phyloP scores from a whole-genome alignment of 2,113 vertebrate species.

The Aepyceros melampus region DNA sequence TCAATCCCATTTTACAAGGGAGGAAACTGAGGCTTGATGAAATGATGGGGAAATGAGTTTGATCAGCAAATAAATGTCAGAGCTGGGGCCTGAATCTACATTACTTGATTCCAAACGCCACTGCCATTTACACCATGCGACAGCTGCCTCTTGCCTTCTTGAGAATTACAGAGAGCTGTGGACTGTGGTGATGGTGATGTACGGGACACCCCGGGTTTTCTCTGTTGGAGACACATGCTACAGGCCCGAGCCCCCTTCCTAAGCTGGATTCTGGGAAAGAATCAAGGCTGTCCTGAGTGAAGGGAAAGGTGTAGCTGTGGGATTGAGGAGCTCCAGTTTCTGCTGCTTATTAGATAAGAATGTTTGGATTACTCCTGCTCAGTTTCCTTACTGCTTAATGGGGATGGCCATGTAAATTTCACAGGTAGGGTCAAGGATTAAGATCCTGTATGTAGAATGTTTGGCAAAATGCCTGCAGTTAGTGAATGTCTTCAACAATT shows the following conservation, averaged over 20 bases:
- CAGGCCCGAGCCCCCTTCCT: rapidly evolving
- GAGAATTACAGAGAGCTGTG: not conserved
- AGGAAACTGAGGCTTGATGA: not conserved
- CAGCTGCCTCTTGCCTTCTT: not conserved
- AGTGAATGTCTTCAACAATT: not conserved
- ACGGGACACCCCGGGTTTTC: not conserved
- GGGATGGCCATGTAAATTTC: not conserved
- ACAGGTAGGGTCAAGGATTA: not conserved
- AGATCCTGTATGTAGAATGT: not conserved
- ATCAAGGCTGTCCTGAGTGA: not conserved
- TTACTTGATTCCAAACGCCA: not conserved
- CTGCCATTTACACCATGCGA: no score
- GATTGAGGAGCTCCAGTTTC: not conserved
- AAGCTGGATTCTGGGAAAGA: not conserved
- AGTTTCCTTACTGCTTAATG: not conserved
- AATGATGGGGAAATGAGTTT: not conserved
- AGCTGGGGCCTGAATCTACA: not conserved
- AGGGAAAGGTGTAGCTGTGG: no score
- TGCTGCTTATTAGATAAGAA: not conserved
- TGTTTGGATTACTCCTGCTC: rapidly evolving
- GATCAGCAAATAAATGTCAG: not conserved
- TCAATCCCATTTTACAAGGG: not conserved
- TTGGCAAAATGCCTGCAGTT: not conserved
- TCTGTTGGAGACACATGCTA: rapidly evolving
- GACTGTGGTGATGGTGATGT: not conserved